A percentile compares a stretch with the other conserved stretches of the same genome.
Conservation (phyloP, 92 coral and sea anemone species). For the Umimayanthus chanpuru region DNA sequence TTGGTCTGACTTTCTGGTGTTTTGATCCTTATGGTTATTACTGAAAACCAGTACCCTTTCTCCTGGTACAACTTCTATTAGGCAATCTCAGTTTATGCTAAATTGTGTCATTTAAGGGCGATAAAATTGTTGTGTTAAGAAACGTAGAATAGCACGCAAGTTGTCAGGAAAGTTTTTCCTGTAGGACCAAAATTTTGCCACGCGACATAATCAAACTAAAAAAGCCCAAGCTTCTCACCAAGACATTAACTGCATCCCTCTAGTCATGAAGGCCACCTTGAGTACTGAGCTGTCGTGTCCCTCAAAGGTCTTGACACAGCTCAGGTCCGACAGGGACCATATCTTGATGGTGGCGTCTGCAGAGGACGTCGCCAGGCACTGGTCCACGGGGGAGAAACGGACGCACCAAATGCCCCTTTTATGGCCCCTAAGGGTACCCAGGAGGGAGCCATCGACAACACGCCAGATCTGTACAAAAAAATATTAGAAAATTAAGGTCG, state of each 20-base stretch:
- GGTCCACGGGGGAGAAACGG: constrained; percentile 90
- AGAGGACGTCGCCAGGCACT: constrained; percentile 89
- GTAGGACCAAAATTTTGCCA: too few species aligned
- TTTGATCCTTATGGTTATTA: too few species aligned
- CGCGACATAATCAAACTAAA: background rate
- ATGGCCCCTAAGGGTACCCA: constrained; percentile 92
- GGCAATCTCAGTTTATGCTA: too few species aligned
- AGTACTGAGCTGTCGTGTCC: constrained; percentile 92
- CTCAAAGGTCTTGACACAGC: constrained; percentile 95
- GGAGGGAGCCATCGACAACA: constrained; percentile 64
- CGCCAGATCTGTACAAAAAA: constrained; percentile 73
- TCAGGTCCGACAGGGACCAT: constrained; percentile 94
- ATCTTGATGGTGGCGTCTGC: constrained; percentile 93
- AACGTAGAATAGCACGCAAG: too few species aligned
- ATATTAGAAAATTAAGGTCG: background rate
- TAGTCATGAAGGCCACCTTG: constrained; percentile 72
- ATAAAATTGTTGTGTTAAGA: too few species aligned
- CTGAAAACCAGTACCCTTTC: too few species aligned
- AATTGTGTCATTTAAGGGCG: too few species aligned
- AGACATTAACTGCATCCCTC: constrained; percentile 95
- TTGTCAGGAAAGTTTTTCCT: too few species aligned
- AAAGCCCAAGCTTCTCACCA: constrained; percentile 56
- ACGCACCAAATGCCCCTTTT: constrained; percentile 96
- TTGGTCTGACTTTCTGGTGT: too few species aligned
- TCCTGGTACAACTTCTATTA: too few species aligned